Base-by-base conservation (phyloP, 2,797 vertebrate genomes). In the Zalophus californianus region DNA sequence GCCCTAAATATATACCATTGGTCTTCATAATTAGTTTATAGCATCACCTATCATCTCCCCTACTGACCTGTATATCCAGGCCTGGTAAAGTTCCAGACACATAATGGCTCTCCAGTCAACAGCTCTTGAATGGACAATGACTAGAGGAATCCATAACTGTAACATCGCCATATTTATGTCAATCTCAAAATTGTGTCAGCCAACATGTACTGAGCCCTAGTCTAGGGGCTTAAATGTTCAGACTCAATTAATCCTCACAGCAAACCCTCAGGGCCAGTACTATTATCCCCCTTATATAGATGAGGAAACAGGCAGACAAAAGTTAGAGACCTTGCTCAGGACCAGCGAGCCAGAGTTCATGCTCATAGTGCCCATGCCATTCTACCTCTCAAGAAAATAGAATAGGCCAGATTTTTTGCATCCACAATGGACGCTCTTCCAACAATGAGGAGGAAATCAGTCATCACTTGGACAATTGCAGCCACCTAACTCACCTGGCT, bases 71-170 rank as follows among this genome's bases (percentile, higher is more conserved):
- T 50, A 27, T 73, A 85, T 94, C 54, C 56, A 73, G 5, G 54
- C 25, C 50, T 92, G 86, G 82, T 41, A 75, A 86, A 89, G 79
- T 70, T 91, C 79, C 60, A 93, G 91, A 64, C n/a, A 85, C 32
- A 91, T 52, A 12, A 4, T 7, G 3, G 38, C 16, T 90, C 79
- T 91, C 91, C 11, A 2, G 90, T 25, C 79, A 90, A 48, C 44
- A 95, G 64, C 48, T 56, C 86, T 79, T 56, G n/a, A 84, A 41
- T n/a, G 27, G 25, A 82, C 68, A 62, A 73, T 78, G 60, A 85
- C 60, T 64, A 92, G 35, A 83, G 38, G 44, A 89, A 50, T 54
- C 41, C 15, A 10, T 68, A 68, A 54, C 68, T 88, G 25, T 87
- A 73, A 52, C 11, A 52, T 7, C 20, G 20, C 15, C 66, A 54